Evolutionary conservation across 2,888 invertebrate genomes (phyloP).

Genomic region (Drosophila mercatorum): DNA sequence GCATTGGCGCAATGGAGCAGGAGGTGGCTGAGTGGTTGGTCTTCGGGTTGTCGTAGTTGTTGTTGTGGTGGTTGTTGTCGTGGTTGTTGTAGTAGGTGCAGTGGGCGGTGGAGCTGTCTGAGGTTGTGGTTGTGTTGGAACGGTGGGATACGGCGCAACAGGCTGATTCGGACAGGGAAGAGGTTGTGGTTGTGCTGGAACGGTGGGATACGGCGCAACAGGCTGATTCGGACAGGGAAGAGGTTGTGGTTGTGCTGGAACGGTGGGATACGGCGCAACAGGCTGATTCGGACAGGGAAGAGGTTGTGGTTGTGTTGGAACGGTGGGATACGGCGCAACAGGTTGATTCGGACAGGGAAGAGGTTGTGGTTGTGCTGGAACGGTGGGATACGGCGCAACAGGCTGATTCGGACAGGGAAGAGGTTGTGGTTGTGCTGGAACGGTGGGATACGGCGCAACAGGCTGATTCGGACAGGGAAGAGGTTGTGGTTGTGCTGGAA

Average conservation of each 20-base stretch:
- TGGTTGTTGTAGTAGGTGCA: neutral
- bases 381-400: neutral
- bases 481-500: neutral
- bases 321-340: conserved; percentile 7
- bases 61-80: neutral
- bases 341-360: conserved; percentile 16
- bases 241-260: neutral
- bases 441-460: conserved; percentile 6
- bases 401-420: conserved; percentile 5
- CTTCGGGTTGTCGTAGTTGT: conserved; percentile 16
- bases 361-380: neutral
- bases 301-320: neutral
- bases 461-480: conserved; percentile 16
- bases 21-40: conserved; percentile 23
- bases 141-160: neutral
- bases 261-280: neutral
- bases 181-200: neutral
- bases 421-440: neutral
- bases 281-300: conserved; percentile 6
- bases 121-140: neutral
- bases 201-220: conserved; percentile 7
- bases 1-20: conserved; percentile 48
- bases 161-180: conserved; percentile 7
- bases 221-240: conserved; percentile 16
- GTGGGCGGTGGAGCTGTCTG: neutral